Percentiles rank a stretch among this genome's conserved stretches.
These are phyloP conservation scores for Hirundichthys speculiger DNA, from an alignment of 2,113 vertebrate species.

Conservation along the genomic window DNA sequence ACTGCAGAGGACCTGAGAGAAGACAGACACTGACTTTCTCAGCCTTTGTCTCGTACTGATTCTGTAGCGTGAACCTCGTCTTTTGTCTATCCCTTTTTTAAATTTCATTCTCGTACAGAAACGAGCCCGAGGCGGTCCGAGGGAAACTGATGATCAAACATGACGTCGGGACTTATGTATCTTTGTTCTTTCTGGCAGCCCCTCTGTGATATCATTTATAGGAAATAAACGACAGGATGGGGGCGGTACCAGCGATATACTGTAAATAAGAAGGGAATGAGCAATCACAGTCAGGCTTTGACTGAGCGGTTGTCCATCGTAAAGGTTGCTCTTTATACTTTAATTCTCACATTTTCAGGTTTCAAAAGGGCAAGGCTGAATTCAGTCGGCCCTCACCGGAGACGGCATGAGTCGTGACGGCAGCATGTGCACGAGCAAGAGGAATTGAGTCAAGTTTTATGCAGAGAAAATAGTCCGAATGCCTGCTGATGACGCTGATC, in stretches of 20 bases:
- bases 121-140: background rate
- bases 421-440: background rate
- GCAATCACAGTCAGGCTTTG: background rate
- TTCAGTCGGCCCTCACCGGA: background rate
- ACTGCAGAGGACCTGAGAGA: background rate
- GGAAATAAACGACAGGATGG: background rate
- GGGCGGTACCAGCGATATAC: background rate
- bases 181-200: background rate
- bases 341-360: background rate
- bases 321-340: slow-evolving; percentile 1
- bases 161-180: background rate
- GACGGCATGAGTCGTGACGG: background rate
- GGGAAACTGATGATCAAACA: slow-evolving; percentile 14
- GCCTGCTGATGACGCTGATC: slow-evolving; percentile 12
- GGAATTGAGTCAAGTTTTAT: background rate
- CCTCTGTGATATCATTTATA: slow-evolving; percentile 3
- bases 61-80: slow-evolving; percentile 1
- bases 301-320: background rate
- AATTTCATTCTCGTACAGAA: background rate
- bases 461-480: slow-evolving; percentile 26
- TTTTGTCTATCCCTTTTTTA: background rate
- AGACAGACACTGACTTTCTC: background rate
- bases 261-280: slow-evolving; percentile 7
- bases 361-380: no score
- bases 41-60: no score